These are phyloP conservation scores for Xanthorhoe spadicearia DNA, from an alignment of 2,888 invertebrate species.

Conservation along the genomic window DNA sequence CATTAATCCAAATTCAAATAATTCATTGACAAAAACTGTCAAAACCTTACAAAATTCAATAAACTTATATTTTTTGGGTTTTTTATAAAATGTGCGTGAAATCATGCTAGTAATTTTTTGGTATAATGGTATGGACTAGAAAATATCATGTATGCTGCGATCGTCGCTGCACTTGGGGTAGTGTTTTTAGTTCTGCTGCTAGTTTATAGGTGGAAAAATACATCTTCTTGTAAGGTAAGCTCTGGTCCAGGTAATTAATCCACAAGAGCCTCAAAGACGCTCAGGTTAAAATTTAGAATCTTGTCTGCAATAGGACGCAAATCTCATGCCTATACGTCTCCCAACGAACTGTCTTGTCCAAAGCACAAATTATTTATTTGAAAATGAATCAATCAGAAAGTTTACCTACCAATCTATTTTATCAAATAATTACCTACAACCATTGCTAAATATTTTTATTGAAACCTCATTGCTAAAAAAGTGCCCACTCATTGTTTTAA, in stretches of 20 bases:
- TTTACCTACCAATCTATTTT: too few relatives aligned
- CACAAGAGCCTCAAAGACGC: neutral
- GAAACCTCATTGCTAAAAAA: too few relatives aligned
- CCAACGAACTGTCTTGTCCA: neutral
- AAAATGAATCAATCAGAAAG: too few relatives aligned
- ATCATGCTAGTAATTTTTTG: constrained; percentile 9
- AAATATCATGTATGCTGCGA: constrained; percentile 55
- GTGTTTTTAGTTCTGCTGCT: constrained; percentile 56
- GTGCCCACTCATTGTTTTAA: neutral
- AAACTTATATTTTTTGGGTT: constrained; percentile 2
- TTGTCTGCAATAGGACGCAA: too few relatives aligned
- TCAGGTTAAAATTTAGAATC: too few relatives aligned
- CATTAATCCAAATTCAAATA: constrained; percentile 24
- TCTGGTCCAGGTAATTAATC: neutral
- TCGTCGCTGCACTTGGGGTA: constrained; percentile 59
- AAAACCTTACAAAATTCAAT: constrained; percentile 7
- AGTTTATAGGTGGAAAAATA: constrained; percentile 57
- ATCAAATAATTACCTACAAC: too few relatives aligned
- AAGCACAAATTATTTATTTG: too few relatives aligned
- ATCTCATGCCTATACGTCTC: too few relatives aligned
- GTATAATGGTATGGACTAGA: constrained; percentile 48
- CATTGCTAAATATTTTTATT: too few relatives aligned
- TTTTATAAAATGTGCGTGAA: constrained; percentile 23
- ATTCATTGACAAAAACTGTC: constrained; percentile 1
- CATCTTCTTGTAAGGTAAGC: constrained; percentile 50